Evolutionary conservation across 2,888 invertebrate species (phyloP), one percentile per base, ranked within the genome.

Genomic region (Bimastos eiseni): DNA sequence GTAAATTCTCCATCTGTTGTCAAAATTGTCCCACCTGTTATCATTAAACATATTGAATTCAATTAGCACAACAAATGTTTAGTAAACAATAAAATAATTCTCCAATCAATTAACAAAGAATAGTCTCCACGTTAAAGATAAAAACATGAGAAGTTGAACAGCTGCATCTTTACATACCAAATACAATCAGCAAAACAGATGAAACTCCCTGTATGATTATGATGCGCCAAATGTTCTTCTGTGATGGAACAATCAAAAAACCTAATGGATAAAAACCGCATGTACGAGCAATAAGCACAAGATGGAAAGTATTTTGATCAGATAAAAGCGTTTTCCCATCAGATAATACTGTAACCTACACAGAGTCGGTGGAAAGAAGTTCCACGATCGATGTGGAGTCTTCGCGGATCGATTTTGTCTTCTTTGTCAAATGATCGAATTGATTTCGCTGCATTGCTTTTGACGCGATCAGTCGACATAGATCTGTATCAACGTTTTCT

Each of bases 401-500:
- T 34, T 86, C 37, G 34, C 86, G 86, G 36, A 36, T 34, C 6
- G 37, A 34, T 37, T 37, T 86, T 19, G 86, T 36, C 36, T 86
- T 86, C 86, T 86, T 86, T 37, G 86, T 21, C 36, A 86, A 19
- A 37, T 86, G 86, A 37, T 86, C 86, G 15, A 86, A 34, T 21
- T 86, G 86, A 34, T 24, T 86, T 86, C 37, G 86, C 17, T 86
- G 34, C 86, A 86, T 86, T 36, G 86, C 86, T 37, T 86, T 86
- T 83, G 94, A 93, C 24, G 95, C 95, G 86, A 95, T 92, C 89
- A 94, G 92, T 34, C 94, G 92, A 86, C 94, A 92, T 90, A 95
- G 91, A 83, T 95, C 95, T 38, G 94, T 95, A 91, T 95, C 95
- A 30, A 94, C 94, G 93, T 95, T 94, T 93, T 95, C 95, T 95